Evolutionary conservation across 2,797 vertebrate species (phyloP).

Genomic region (Melanogrammus aeglefinus): DNA sequence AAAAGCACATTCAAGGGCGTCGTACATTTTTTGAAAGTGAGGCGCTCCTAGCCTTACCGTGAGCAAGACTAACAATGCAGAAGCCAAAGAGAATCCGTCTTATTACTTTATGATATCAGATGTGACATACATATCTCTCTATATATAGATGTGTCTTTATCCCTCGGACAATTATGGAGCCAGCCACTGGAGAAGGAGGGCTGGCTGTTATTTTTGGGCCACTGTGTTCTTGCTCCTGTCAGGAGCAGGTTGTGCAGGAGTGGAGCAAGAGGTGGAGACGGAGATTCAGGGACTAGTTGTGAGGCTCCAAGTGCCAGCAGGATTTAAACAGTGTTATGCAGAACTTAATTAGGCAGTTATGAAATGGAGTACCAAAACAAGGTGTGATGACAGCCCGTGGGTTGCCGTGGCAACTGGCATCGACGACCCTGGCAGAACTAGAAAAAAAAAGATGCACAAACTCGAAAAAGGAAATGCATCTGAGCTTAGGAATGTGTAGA

Average conservation of each 20-base stretch:
- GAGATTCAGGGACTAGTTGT: background rate
- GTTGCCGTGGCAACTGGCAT: background rate
- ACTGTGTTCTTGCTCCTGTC: background rate
- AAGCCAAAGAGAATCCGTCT: background rate
- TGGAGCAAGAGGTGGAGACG: background rate
- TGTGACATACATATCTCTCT: background rate
- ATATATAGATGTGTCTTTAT: background rate
- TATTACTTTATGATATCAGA: background rate
- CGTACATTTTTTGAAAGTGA: background rate
- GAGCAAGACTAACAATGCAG: background rate
- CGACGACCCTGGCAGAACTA: background rate
- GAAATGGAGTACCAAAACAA: background rate
- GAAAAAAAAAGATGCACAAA: no score
- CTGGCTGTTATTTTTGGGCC: no score
- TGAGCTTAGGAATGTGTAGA: background rate
- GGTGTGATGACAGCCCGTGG: slow-evolving; percentile 1
- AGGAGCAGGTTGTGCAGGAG: background rate
- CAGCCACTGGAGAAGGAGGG: background rate
- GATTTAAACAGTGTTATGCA: background rate
- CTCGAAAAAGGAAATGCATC: background rate
- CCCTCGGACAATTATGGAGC: background rate
- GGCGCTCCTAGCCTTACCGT: background rate
- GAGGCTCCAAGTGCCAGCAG: background rate
- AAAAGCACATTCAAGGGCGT: background rate
- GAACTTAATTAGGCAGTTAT: background rate